Evolutionary conservation across 2,888 invertebrate species (phyloP), one percentile per base, ranked within the genome.

Genomic region (Dynastes maya): DNA sequence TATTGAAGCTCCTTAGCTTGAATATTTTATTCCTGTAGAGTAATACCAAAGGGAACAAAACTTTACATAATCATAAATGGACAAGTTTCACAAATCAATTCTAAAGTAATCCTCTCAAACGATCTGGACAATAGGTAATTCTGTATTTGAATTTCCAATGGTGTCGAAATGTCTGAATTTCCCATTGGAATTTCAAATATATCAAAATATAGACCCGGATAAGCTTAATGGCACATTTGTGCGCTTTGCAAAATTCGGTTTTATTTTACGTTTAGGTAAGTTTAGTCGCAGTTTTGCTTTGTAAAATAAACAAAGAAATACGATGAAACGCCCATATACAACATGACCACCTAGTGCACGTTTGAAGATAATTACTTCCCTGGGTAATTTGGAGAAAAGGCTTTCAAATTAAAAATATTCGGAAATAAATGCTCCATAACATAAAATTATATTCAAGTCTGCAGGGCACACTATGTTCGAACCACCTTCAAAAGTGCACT

Each of bases 61-160:
- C 16, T 16, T 6, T 53, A 53, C 53, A 53, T 53, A 16, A 16
- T n/a, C 16, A 53, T 22, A n/a, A 2, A 55, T 37, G 58, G 22
- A 27, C 16, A 53, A 65, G 32, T 65, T 65, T 40, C 16, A 13
- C n/a, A 65, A 40, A 65, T 16, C 65, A n/a, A 37, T 40, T 37
- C 32, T n/a, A 16, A 81, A 80, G 81, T 82, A 82, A 83, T 83
- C 80, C 80, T 61, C 79, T 82, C 80, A 80, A 80, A 81, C 80
- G 80, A 81, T 81, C 79, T 78, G 81, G 79, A 72, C 78, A 81
- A 82, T 83, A 81, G 81, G 80, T 81, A 79, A 80, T 81, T 81
- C 80, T 80, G 76, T 80, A 83, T 83, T 83, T 82, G 83, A 83
- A 83, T 83, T 83, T 80, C 81, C 81, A 81, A 83, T 83, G 51